These are phyloP conservation scores for Apantesis nais DNA, from an alignment of 2,888 invertebrate genomes.

Conservation along the genomic window DNA sequence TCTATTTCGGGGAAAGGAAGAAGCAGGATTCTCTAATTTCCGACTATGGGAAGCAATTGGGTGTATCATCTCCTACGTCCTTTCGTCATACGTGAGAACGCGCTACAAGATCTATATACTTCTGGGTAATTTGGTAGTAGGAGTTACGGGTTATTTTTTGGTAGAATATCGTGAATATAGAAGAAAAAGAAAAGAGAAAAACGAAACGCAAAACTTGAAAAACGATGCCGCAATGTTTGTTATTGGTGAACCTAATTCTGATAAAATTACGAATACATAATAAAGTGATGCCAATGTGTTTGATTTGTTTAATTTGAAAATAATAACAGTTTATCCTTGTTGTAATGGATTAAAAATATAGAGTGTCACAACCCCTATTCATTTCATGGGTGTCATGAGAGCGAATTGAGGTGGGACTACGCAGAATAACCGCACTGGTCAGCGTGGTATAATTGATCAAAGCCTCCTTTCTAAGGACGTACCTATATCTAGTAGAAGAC, in stretches of 20 bases:
- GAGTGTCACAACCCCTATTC: too few relatives aligned
- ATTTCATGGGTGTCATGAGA: too few relatives aligned
- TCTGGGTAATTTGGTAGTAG: conserved; percentile 70
- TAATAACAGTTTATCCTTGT: too few relatives aligned
- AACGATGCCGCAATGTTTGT: not conserved
- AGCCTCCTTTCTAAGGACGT: too few relatives aligned
- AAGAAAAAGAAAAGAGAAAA: not conserved
- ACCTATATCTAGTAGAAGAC: too few relatives aligned
- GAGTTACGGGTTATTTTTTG: conserved; percentile 79
- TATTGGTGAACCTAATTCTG: not conserved
- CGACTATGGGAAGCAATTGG: conserved; percentile 88
- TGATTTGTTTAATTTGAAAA: too few relatives aligned
- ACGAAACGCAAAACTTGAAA: not conserved
- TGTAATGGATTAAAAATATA: too few relatives aligned
- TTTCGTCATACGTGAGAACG: conserved; percentile 79
- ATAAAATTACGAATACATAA: not conserved
- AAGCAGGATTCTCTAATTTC: conserved; percentile 88
- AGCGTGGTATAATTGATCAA: too few relatives aligned
- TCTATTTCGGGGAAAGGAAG: conserved; percentile 85
- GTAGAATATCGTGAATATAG: conserved; percentile 54
- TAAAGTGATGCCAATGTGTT: not conserved
- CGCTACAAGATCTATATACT: conserved; percentile 79
- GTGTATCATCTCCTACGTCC: conserved; percentile 85
- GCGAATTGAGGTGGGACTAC: too few relatives aligned
- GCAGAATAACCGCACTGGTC: too few relatives aligned